A percentile compares a stretch with the other conserved stretches of the same genome.
Conservation (phyloP, 2,888 invertebrate genomes). For the Tuberolachnus salignus region DNA sequence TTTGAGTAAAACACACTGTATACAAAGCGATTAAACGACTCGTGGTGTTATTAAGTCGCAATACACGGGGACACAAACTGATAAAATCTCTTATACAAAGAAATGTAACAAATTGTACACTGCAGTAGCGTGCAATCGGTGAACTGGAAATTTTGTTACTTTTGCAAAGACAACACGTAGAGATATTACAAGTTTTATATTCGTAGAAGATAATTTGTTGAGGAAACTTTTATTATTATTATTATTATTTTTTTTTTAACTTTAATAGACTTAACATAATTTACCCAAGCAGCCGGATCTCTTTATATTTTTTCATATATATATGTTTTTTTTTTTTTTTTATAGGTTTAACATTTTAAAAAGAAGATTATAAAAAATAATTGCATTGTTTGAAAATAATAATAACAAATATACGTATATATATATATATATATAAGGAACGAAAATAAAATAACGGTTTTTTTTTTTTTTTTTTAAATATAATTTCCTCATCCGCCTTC, state of each 20-base stretch:
- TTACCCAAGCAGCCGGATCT: not conserved
- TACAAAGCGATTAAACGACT: not conserved
- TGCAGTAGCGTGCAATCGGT: not conserved
- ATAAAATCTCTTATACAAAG: constrained; percentile 35
- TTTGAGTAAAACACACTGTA: too few relatives aligned
- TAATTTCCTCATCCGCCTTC: not conserved
- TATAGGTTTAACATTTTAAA: not conserved
- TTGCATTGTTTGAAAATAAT: not conserved
- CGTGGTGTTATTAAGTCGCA: not conserved
- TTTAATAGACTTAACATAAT: constrained; percentile 27
- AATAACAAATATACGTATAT: too few relatives aligned
- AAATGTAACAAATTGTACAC: not conserved
- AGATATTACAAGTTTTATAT: not conserved
- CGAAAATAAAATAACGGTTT: too few relatives aligned
- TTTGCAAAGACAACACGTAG: not conserved
- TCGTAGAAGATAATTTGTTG: not conserved
- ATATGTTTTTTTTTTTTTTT: constrained; percentile 8
- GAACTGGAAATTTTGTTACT: constrained; percentile 14
- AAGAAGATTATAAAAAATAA: constrained; percentile 14
- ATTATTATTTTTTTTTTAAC: not conserved
- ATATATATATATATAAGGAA: too few relatives aligned
- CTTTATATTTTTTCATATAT: not conserved
- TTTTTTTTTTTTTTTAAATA: not conserved
- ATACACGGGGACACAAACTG: not conserved
- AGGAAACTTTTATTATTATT: not conserved